Conservation (phyloP, 2,888 invertebrate genomes). For the Synanthedon formicaeformis region DNA sequence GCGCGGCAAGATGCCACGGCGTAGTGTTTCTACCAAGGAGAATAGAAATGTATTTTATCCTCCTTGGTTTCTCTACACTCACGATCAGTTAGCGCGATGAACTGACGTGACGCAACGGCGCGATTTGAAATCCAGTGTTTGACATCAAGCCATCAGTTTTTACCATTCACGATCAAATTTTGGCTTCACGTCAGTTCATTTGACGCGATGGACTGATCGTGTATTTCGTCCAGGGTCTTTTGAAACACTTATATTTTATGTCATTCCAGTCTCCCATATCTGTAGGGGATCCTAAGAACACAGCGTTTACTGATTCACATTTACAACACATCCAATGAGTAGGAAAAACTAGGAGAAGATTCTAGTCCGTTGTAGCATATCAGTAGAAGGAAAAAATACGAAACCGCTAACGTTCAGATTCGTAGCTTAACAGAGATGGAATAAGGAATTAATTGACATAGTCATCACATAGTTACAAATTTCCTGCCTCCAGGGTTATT, state of each 20-base stretch:
- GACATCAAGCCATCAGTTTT: too few species aligned
- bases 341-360: slow-evolving; percentile 49
- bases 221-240: too few species aligned
- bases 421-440: slow-evolving; percentile 41
- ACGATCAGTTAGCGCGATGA: too few species aligned
- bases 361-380: slow-evolving; percentile 41
- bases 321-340: slow-evolving; percentile 60
- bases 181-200: too few species aligned
- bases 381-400: slow-evolving; percentile 23
- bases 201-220: too few species aligned
- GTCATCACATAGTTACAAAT: slow-evolving; percentile 67
- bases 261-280: slow-evolving; percentile 5
- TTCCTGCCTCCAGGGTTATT: slow-evolving; percentile 49
- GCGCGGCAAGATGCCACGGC: too few species aligned
- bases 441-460: slow-evolving; percentile 68
- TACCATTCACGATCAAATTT: too few species aligned
- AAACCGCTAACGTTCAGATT: slow-evolving; percentile 1
- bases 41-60: too few species aligned
- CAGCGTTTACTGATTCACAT: slow-evolving; percentile 56
- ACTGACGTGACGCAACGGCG: too few species aligned
- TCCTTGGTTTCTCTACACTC: too few species aligned
- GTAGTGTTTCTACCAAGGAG: too few species aligned
- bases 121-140: too few species aligned
- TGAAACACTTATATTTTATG: slow-evolving; percentile 6
- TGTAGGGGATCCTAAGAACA: slow-evolving; percentile 54